These are phyloP conservation scores for Gopherus evgoodei DNA, from an alignment of 2,113 vertebrate species.

Conservation along the genomic window DNA sequence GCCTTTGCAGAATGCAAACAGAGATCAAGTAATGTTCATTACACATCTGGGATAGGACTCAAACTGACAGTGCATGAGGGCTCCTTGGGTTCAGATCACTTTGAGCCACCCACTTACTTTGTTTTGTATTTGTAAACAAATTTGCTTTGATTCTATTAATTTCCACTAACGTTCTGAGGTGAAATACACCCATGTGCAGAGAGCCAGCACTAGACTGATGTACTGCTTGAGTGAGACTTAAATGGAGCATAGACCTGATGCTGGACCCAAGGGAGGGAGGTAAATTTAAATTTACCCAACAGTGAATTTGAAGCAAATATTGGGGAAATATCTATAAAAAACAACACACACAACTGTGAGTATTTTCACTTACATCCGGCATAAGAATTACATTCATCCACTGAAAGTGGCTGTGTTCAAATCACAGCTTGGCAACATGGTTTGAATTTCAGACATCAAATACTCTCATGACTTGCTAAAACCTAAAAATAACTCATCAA, in stretches of 20 bases:
- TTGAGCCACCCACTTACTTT: neutral
- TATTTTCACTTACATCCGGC: too few species aligned
- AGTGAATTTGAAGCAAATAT: neutral
- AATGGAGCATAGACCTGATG: neutral
- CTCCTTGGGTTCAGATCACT: neutral
- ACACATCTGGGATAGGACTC: neutral
- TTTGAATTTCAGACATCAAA: neutral
- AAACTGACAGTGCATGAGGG: neutral
- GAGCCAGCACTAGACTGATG: neutral
- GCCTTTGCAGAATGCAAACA: neutral
- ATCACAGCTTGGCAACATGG: neutral
- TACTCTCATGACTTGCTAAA: neutral
- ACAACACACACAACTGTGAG: accelerated
- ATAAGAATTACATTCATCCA: accelerated
- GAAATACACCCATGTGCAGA: neutral
- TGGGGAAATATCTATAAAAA: neutral
- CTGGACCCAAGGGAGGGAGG: neutral
- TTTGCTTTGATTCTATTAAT: neutral
- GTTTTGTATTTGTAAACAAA: neutral
- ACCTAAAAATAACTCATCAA: neutral
- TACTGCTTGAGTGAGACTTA: accelerated
- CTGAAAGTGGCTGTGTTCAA: neutral
- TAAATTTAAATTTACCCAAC: neutral
- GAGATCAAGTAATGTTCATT: neutral
- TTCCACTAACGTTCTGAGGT: accelerated